Evolutionary conservation across 1,140 invertebrate species (phyloP).

Genomic region (Agrilus planipennis): DNA sequence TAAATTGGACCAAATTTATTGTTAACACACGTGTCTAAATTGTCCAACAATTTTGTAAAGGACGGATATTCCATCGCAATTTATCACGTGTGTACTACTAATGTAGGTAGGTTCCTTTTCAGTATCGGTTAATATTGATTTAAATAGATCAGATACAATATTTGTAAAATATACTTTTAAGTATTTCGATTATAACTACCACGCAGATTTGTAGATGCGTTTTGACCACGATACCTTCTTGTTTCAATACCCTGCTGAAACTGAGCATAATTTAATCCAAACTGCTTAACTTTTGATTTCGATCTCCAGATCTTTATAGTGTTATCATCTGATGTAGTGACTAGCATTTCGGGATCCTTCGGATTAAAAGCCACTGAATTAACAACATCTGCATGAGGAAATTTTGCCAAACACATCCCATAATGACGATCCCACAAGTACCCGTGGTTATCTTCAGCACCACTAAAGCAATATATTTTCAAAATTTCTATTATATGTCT

Average conservation of each 20-base stretch:
- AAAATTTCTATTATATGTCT: no score
- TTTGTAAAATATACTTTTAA: no score
- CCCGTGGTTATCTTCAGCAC: constrained; percentile 75
- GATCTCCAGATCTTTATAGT: constrained; percentile 65
- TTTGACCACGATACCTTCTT: constrained; percentile 6
- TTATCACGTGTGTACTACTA: no score
- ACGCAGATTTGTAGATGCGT: no score
- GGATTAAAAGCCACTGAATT: constrained; percentile 85
- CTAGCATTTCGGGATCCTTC: constrained; percentile 65
- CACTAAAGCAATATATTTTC: constrained; percentile 42
- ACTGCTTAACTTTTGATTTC: constrained; percentile 35
- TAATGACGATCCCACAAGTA: constrained; percentile 84
- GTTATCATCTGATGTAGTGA: constrained; percentile 79
- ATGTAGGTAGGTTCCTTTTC: no score
- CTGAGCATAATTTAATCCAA: constrained; percentile 23
- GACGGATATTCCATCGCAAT: no score
- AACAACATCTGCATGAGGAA: constrained; percentile 71
- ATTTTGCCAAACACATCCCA: constrained; percentile 63
- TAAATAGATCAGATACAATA: no score
- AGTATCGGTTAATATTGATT: no score
- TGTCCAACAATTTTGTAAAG: no score
- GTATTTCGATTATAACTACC: no score
- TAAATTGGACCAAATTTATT: no score
- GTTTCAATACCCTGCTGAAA: constrained; percentile 26
- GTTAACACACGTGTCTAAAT: no score